A percentile compares a stretch with the other conserved stretches of the same genome.
These are phyloP conservation scores for Aldabrachelys gigantea DNA, from an alignment of 2,113 vertebrate genomes.

Conservation along the genomic window DNA sequence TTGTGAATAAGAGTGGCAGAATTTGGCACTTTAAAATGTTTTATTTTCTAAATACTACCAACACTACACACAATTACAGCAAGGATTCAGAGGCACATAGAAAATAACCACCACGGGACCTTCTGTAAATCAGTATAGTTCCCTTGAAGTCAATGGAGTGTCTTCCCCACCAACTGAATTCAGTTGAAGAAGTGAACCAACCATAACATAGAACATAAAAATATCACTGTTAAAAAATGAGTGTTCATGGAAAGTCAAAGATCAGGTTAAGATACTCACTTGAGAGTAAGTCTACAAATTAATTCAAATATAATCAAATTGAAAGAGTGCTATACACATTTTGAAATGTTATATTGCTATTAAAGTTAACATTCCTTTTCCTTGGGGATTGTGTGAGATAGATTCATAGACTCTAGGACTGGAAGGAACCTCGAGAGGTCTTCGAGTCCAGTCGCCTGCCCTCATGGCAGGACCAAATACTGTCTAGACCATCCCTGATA, in stretches of 20 bases:
- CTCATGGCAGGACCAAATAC: too few relatives aligned
- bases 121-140: neutral
- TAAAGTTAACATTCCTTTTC: neutral
- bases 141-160: neutral
- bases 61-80: fast-evolving
- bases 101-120: neutral
- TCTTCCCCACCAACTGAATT: neutral
- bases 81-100: neutral
- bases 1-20: neutral
- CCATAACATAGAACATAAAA: slow-evolving; percentile 30
- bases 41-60: neutral
- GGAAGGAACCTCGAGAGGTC: too few relatives aligned
- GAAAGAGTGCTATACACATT: slow-evolving; percentile 14
- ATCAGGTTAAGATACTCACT: neutral
- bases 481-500: too few relatives aligned
- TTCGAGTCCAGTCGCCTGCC: too few relatives aligned
- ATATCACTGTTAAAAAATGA: slow-evolving; percentile 33
- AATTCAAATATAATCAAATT: slow-evolving; percentile 52
- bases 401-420: too few relatives aligned
- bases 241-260: slow-evolving; percentile 35
- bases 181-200: slow-evolving; percentile 33
- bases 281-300: slow-evolving; percentile 38
- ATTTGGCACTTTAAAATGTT: neutral
- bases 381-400: neutral
- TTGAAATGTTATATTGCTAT: slow-evolving; percentile 38